Percentiles rank a stretch among this genome's conserved stretches.
Evolutionary conservation across 2,888 invertebrate species (phyloP).

Genomic region (Catocala sponsa): DNA sequence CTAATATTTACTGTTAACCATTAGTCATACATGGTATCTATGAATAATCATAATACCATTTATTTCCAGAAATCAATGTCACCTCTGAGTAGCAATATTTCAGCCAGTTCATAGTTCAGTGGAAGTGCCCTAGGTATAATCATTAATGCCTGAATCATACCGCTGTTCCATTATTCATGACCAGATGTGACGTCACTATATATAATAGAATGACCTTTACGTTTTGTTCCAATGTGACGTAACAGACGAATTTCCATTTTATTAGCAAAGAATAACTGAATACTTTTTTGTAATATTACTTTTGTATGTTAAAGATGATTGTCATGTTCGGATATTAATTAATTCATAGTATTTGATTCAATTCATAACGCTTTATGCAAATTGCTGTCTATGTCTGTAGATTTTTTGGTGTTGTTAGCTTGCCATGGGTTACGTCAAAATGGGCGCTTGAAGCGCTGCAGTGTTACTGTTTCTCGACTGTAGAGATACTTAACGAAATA

Average conservation of each 20-base stretch:
- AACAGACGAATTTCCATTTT: slow-evolving; percentile 25
- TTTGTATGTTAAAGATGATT: not conserved
- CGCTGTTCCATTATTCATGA: slow-evolving; percentile 48
- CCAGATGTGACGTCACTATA: slow-evolving; percentile 61
- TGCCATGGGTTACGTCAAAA: no score
- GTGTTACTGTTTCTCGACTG: no score
- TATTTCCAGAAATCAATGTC: slow-evolving; percentile 28
- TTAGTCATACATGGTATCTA: not conserved
- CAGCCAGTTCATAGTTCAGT: slow-evolving; percentile 41
- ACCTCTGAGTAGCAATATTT: slow-evolving; percentile 23
- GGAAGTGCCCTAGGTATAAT: slow-evolving; percentile 59
- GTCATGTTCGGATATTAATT: slow-evolving; percentile 4
- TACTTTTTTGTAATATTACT: not conserved
- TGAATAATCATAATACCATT: no score
- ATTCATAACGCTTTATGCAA: not conserved
- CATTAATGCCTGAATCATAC: slow-evolving; percentile 70
- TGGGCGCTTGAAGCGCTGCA: no score
- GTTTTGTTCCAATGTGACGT: slow-evolving; percentile 50
- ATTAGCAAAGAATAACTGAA: not conserved
- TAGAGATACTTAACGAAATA: no score
- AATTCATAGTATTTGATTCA: not conserved
- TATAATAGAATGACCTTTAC: slow-evolving; percentile 68
- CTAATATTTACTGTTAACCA: slow-evolving; percentile 1
- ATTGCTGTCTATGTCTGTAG: not conserved
- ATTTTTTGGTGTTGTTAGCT: not conserved